Evolutionary conservation across 2,888 invertebrate genomes (phyloP).

Genomic region (Lissonota sp.): DNA sequence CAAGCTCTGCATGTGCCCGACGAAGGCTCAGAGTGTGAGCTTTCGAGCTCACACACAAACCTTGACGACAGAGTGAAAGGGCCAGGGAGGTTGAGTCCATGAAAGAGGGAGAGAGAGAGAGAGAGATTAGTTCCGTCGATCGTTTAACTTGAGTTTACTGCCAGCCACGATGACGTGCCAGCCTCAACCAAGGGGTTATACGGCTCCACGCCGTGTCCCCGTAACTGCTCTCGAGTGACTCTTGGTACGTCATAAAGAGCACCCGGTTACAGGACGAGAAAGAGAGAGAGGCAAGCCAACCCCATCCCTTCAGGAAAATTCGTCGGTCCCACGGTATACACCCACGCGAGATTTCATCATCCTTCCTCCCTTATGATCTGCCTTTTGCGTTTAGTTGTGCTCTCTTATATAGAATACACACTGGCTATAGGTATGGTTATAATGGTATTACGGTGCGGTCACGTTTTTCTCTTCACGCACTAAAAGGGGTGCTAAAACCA

Average conservation of each 20-base stretch:
- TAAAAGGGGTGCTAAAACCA: conserved; percentile 40
- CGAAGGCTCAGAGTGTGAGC: background rate
- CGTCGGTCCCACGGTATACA: conserved; percentile 1
- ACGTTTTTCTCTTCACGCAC: conserved; percentile 53
- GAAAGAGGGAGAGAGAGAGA: conserved; percentile 12
- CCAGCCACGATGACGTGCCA: conserved; percentile 66
- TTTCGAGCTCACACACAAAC: background rate
- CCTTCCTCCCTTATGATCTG: conserved; percentile 9
- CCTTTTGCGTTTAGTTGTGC: background rate
- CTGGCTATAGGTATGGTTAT: too few relatives aligned
- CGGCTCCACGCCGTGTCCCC: conserved; percentile 49
- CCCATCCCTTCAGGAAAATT: conserved; percentile 9
- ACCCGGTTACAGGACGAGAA: conserved; percentile 29
- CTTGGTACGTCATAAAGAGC: conserved; percentile 58
- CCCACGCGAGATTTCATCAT: conserved; percentile 34
- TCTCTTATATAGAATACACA: background rate
- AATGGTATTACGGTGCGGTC: conserved; percentile 35
- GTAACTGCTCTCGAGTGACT: conserved; percentile 48
- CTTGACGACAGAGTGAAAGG: background rate
- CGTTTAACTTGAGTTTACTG: conserved; percentile 72
- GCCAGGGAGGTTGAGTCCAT: background rate
- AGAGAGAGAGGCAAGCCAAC: background rate
- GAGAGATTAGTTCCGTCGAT: conserved; percentile 74
- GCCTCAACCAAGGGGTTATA: conserved; percentile 56
- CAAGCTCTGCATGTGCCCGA: background rate